These are phyloP conservation scores for Pantherophis vulpinus DNA, from an alignment of 2,797 vertebrate genomes.

Conservation along the genomic window DNA sequence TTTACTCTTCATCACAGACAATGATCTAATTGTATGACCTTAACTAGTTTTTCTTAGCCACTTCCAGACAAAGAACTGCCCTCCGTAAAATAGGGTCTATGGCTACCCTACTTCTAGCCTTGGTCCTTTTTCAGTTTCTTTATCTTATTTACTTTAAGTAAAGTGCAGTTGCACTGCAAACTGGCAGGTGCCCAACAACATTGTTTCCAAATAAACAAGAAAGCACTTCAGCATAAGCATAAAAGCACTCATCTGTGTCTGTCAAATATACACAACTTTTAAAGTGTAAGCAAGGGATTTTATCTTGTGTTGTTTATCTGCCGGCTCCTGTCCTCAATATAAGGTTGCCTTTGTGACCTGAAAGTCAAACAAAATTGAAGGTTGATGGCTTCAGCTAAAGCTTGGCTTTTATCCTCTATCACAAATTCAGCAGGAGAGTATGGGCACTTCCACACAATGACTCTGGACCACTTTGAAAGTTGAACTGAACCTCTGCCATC, in stretches of 20 bases:
- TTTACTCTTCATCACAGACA: neutral
- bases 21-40: neutral
- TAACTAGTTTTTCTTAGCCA: neutral
- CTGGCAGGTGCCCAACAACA: neutral
- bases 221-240: neutral
- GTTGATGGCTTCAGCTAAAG: neutral
- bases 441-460: neutral
- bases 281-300: neutral
- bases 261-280: constrained; percentile 14
- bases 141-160: neutral
- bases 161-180: neutral
- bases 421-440: neutral
- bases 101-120: accelerated
- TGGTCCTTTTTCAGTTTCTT: neutral
- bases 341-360: neutral
- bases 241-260: neutral
- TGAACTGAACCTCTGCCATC: neutral
- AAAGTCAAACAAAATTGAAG: neutral
- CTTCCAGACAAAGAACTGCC: neutral
- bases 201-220: constrained; percentile 4
- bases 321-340: neutral
- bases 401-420: neutral
- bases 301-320: neutral
- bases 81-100: neutral
- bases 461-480: neutral